phyloP scores from a whole-genome alignment of 2,797 vertebrate species.

The Lateolabrax maculatus region DNA sequence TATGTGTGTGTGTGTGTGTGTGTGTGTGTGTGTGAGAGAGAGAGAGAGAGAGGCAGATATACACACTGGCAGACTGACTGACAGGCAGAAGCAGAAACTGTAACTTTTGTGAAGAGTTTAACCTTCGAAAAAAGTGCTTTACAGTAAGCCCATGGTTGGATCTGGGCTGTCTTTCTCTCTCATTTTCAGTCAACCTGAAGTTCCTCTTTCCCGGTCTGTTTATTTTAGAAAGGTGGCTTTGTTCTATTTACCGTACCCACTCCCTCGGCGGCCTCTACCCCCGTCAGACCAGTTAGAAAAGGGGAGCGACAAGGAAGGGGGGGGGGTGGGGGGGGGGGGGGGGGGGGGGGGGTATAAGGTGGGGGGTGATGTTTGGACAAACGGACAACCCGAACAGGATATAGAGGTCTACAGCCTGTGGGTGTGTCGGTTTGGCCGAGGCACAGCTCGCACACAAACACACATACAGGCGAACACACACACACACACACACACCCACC shows the following conservation, averaged over 20 bases:
- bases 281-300: conserved; percentile 76
- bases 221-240: conserved; percentile 83
- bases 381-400: conserved; percentile 86
- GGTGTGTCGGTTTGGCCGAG: conserved; percentile 85
- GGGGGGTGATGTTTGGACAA: conserved; percentile 83
- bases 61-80: conserved; percentile 39
- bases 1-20: conserved; percentile 15
- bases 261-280: conserved; percentile 70
- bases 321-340: background rate
- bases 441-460: conserved; percentile 67
- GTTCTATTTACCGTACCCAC: conserved; percentile 77
- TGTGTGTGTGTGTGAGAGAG: background rate
- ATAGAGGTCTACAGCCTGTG: conserved; percentile 86
- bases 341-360: background rate
- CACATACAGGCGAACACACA: conserved; percentile 40
- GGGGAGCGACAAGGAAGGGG: conserved; percentile 57
- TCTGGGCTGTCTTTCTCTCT: conserved; percentile 45
- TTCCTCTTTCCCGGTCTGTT: conserved; percentile 73
- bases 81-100: conserved; percentile 49
- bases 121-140: conserved; percentile 36
- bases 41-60: conserved; percentile 13
- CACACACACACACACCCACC: conserved; percentile 38
- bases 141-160: conserved; percentile 39
- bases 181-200: conserved; percentile 63
- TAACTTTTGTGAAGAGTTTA: conserved; percentile 52